Evolutionary conservation across 2,797 vertebrate genomes (phyloP), one percentile per base, ranked within the genome.

Genomic region (Rhinella marina): DNA sequence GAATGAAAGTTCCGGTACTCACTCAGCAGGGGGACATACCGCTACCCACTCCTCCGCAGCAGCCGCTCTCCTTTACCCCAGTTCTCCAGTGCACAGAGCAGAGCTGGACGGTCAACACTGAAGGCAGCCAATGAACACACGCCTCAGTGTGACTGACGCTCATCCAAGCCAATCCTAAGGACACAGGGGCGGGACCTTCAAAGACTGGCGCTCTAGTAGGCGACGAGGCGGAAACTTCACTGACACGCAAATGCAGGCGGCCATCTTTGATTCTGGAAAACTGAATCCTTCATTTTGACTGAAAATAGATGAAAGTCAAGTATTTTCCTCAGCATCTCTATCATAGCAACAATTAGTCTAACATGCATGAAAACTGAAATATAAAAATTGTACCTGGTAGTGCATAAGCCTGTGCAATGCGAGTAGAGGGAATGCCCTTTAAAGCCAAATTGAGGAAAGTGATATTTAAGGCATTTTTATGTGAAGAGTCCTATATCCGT

Each of bases 201-300:
- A 59, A 3, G 13, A 29, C 16, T 25, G 32, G 23, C 6, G 13
- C 17, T 50, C 19, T 61, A 56, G 25, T 13, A 41, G 23, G 10
- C 32, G 29, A 6, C 12, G n/a, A 70, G 0, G 19, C 7, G 7
- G 16, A 0, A 0, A 66, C 64, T 56, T 61, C 82, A 64, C 8
- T 25, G 41, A 85, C 25, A 50, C 19, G 11, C 83, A 41, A 66
- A 1, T 27, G 0, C 32, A 0, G 14, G 27, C 59, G 5, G 84
- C 83, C 87, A 88, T 86, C 25, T 76, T 82, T 86, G 57, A 17
- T 81, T 29, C 16, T 50, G 87, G 82, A 80, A 88, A 81, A 50
- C 19, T 10, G 6, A 19, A 50, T 73, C 25, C 1, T 17, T 2
- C 7, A 5, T 23, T 14, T 13, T 76, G 21, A 6, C 23, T 1